These are phyloP conservation scores for Entomobrya proxima DNA, from an alignment of 2,888 invertebrate species.

Conservation along the genomic window DNA sequence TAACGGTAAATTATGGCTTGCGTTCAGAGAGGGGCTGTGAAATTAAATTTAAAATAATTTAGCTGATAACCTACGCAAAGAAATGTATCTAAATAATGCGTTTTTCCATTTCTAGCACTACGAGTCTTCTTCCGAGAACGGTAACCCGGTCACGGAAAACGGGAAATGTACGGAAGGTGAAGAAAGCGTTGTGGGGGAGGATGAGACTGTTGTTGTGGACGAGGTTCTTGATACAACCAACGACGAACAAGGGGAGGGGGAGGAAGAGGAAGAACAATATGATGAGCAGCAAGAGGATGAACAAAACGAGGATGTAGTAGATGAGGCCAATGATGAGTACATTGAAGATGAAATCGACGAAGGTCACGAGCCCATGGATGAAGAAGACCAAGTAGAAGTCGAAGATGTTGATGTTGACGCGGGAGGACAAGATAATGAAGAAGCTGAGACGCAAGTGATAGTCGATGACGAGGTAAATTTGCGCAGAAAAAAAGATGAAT, in stretches of 20 bases:
- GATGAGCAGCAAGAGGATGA: not conserved
- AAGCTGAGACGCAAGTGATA: not conserved
- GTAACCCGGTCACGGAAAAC: not conserved
- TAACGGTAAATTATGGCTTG: too few species aligned
- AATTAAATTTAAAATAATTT: too few species aligned
- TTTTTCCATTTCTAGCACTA: not conserved
- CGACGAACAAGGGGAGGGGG: not conserved
- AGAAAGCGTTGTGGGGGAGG: not conserved
- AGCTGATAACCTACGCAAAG: not conserved
- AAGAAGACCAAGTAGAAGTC: not conserved
- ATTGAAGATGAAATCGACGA: not conserved
- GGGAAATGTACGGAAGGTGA: not conserved
- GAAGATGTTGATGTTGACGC: not conserved
- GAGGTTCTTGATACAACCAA: not conserved
- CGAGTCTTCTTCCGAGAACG: not conserved
- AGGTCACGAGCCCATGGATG: not conserved
- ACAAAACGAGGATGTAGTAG: not conserved
- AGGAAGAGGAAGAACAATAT: not conserved
- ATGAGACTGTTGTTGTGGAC: not conserved
- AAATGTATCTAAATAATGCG: too few species aligned
- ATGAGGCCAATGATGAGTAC: not conserved
- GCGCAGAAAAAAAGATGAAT: not conserved
- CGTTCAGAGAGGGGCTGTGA: too few species aligned
- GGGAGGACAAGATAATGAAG: not conserved
- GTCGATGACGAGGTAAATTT: constrained; percentile 8